phyloP scores from a whole-genome alignment of 2,113 vertebrate species.

The Oncorhynchus nerka region DNA sequence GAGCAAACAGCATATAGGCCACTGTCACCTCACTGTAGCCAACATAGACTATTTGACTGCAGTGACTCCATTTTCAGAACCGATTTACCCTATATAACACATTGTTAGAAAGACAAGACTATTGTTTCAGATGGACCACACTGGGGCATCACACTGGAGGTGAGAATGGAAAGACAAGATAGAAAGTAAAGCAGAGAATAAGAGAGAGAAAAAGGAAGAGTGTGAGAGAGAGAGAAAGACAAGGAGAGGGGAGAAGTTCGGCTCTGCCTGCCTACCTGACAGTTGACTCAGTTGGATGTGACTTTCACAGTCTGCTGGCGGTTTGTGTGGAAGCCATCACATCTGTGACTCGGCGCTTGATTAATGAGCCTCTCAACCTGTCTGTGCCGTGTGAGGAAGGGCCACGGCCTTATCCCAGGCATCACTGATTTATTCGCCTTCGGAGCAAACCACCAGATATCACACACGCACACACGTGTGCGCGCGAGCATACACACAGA shows the following conservation, averaged over 20 bases:
- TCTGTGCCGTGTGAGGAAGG: conserved; percentile 85
- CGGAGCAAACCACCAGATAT: conserved; percentile 80
- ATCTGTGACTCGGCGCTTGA: conserved; percentile 93
- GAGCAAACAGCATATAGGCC: too few relatives aligned
- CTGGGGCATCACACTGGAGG: conserved; percentile 48
- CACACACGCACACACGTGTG: conserved; percentile 48
- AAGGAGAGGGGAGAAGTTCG: conserved; percentile 30
- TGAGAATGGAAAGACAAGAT: conserved; percentile 40
- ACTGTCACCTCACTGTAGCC: too few relatives aligned
- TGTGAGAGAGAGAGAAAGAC: not conserved
- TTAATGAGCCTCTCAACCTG: conserved; percentile 98
- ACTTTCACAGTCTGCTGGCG: conserved; percentile 98
- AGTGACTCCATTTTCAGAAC: conserved; percentile 37
- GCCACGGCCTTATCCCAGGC: conserved; percentile 89
- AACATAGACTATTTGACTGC: too few relatives aligned
- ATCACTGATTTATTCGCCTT: conserved; percentile 88
- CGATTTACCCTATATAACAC: conserved; percentile 57
- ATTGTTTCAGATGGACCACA: conserved; percentile 60
- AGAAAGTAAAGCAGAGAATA: not conserved
- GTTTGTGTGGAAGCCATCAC: conserved; percentile 92
- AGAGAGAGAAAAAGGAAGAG: conserved; percentile 28
- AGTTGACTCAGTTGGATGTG: conserved; percentile 87
- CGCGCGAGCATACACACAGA: not conserved
- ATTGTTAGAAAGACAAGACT: conserved; percentile 59
- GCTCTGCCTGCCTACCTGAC: conserved; percentile 70